These are phyloP conservation scores for Ips nitidus DNA, from an alignment of 1,140 invertebrate genomes.

Conservation along the genomic window DNA sequence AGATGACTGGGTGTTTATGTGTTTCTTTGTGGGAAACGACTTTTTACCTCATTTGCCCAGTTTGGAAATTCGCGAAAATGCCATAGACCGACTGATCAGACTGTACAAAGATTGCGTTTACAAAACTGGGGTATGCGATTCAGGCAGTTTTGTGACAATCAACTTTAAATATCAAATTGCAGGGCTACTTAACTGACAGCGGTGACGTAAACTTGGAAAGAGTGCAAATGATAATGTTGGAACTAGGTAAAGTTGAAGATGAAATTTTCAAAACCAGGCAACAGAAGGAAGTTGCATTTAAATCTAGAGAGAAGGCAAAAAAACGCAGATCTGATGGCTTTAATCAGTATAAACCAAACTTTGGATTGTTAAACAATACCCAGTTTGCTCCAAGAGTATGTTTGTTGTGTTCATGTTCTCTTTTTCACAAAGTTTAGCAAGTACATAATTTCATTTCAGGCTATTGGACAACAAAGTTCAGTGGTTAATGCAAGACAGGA, in stretches of 20 bases:
- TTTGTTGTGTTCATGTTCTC: constrained; percentile 7
- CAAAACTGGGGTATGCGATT: constrained; percentile 73
- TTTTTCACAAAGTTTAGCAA: background rate
- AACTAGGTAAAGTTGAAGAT: constrained; percentile 93
- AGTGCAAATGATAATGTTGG: constrained; percentile 92
- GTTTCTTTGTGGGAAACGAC: constrained; percentile 99
- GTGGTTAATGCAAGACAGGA: constrained; percentile 69
- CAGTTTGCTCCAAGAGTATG: constrained; percentile 72
- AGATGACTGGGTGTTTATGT: constrained; percentile 99
- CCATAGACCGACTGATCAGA: constrained; percentile 91
- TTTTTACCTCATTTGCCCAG: constrained; percentile 98
- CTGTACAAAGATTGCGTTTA: constrained; percentile 96
- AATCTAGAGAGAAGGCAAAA: constrained; percentile 74
- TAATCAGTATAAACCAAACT: constrained; percentile 66
- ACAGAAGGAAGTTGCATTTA: constrained; percentile 80
- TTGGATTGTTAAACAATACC: constrained; percentile 65
- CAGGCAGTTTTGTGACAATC: background rate
- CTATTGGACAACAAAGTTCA: constrained; percentile 55
- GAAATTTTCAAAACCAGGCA: constrained; percentile 95
- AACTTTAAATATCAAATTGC: constrained; percentile 41
- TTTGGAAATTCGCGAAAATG: constrained; percentile 96
- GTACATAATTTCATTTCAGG: constrained; percentile 48
- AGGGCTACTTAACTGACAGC: constrained; percentile 95
- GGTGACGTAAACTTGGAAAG: constrained; percentile 90
- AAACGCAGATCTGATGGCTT: constrained; percentile 57